A percentile compares a stretch with the other conserved stretches of the same genome.
Conservation (phyloP, 2,797 vertebrate genomes). For the Apogon hyalosoma region DNA sequence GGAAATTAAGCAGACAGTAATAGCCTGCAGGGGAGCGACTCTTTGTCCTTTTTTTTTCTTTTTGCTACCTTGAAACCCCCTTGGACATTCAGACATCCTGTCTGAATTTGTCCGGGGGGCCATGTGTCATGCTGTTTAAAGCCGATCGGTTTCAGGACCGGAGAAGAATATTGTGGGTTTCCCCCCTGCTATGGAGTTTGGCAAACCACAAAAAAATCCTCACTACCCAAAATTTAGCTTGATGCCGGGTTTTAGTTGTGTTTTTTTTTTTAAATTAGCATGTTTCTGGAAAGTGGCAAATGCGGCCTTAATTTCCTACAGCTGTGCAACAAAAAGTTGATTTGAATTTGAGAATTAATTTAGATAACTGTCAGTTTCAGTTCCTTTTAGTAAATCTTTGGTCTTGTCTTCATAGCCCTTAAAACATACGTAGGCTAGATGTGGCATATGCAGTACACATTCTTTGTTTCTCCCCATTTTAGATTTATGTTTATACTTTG, state of each 20-base stretch:
- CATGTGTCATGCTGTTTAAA: constrained; percentile 74
- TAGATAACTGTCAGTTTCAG: background rate
- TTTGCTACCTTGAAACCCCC: constrained; percentile 50
- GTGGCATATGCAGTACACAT: too few relatives aligned
- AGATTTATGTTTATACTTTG: too few relatives aligned
- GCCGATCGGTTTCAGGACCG: constrained; percentile 65
- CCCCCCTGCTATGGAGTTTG: constrained; percentile 22
- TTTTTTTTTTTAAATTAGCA: constrained; percentile 46
- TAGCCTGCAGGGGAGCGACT: constrained; percentile 31
- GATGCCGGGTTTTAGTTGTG: constrained; percentile 45
- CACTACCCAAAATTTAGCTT: constrained; percentile 21
- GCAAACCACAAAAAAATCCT: constrained; percentile 62
- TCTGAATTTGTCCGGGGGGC: constrained; percentile 70
- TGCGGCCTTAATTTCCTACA: constrained; percentile 43
- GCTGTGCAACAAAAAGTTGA: constrained; percentile 21
- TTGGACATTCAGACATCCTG: constrained; percentile 69
- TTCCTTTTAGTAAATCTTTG: background rate
- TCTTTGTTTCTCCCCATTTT: too few relatives aligned
- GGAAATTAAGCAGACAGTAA: constrained; percentile 64
- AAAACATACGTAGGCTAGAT: too few relatives aligned
- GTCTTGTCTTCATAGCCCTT: background rate
- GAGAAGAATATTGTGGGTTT: constrained; percentile 59
- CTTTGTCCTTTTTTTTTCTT: constrained; percentile 6
- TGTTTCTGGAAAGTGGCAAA: constrained; percentile 42
- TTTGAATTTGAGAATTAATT: constrained; percentile 1